phyloP scores from a whole-genome alignment of 1,140 invertebrate species.

The Vanessa tameamea region DNA sequence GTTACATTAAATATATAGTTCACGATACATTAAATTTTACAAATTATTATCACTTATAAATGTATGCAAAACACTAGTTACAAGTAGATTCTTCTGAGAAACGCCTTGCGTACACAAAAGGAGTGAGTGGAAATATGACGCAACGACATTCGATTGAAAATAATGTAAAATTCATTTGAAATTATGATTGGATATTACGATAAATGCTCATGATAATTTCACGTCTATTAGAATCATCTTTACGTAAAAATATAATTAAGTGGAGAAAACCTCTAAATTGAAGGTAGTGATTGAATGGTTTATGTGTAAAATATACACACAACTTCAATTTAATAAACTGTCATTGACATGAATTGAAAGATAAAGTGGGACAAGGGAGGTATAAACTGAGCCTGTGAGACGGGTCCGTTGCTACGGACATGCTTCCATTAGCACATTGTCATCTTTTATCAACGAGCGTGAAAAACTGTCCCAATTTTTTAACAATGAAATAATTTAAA shows the following conservation, averaged over 20 bases:
- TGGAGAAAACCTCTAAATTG: background rate
- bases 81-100: background rate
- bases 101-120: constrained; percentile 7
- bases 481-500: constrained; percentile 7
- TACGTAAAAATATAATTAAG: background rate
- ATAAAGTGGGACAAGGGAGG: constrained; percentile 26
- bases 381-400: constrained; percentile 20
- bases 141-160: constrained; percentile 35
- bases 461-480: constrained; percentile 7
- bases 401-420: constrained; percentile 35
- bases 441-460: constrained; percentile 34
- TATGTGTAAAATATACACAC: background rate
- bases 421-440: constrained; percentile 49
- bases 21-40: constrained; percentile 1
- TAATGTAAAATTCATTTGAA: constrained; percentile 38
- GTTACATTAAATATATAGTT: background rate
- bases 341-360: constrained; percentile 31
- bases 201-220: too few species aligned
- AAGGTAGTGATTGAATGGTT: background rate
- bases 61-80: background rate
- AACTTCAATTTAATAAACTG: constrained; percentile 7
- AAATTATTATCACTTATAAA: background rate
- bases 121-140: constrained; percentile 24
- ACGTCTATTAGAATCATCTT: background rate
- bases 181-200: background rate